These are phyloP conservation scores for Tethya wilhelma DNA, from an alignment of 37 sponge, comb jelly and placozoan genomes.

Conservation along the genomic window DNA sequence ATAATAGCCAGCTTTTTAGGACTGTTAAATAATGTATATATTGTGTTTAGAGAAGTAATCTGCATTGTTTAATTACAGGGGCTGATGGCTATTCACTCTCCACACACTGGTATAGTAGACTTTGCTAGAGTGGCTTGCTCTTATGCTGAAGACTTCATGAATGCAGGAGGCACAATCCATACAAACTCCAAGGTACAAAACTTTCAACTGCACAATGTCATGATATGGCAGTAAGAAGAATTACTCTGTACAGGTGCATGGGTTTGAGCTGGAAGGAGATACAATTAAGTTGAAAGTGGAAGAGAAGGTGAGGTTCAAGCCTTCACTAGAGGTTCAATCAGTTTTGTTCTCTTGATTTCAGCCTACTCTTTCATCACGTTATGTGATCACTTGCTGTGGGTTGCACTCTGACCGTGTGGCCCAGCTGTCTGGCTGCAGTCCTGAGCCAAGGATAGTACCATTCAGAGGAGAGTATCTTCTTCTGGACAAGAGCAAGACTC, in stretches of 20 bases:
- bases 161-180: constrained; percentile 63
- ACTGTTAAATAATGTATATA: too few relatives aligned
- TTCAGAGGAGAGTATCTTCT: constrained; percentile 96
- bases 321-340: too few relatives aligned
- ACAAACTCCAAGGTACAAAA: constrained; percentile 82
- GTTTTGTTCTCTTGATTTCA: too few relatives aligned
- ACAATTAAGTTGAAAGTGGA: too few relatives aligned
- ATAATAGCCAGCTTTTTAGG: too few relatives aligned
- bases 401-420: constrained; percentile 90
- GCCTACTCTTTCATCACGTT: constrained; percentile 39
- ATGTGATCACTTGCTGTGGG: constrained; percentile 94
- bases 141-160: constrained; percentile 78
- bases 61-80: constrained; percentile 84
- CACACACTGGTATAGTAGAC: constrained; percentile 97
- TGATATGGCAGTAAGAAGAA: too few relatives aligned
- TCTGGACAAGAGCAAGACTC: constrained; percentile 67
- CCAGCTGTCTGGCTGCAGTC: constrained; percentile 63
- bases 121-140: constrained; percentile 69
- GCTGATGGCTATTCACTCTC: constrained; percentile 88
- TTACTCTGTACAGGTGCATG: too few relatives aligned
- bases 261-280: too few relatives aligned
- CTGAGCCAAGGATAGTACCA: constrained; percentile 82
- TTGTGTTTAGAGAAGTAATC: too few relatives aligned
- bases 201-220: too few relatives aligned
- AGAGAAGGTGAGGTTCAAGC: too few relatives aligned